phyloP scores from a whole-genome alignment of 2,113 vertebrate genomes.

The Podarcis muralis region DNA sequence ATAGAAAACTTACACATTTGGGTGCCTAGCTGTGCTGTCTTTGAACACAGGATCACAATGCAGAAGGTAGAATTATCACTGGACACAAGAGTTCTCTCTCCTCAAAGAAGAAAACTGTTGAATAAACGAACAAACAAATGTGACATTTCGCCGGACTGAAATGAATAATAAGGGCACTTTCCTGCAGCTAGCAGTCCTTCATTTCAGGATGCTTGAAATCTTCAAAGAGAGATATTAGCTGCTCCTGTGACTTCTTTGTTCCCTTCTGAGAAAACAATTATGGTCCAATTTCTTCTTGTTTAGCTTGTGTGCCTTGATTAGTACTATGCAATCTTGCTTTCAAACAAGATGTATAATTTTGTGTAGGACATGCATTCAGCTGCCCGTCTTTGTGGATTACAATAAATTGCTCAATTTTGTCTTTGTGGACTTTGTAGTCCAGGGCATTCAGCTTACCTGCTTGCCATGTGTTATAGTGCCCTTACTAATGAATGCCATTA shows the following conservation, averaged over 20 bases:
- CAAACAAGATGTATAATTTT: conserved; percentile 74
- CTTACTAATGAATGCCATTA: conserved; percentile 56
- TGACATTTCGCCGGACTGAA: conserved; percentile 31
- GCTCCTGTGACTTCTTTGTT: conserved; percentile 65
- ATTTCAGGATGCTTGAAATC: conserved; percentile 44
- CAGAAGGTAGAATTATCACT: not conserved
- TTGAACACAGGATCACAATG: not conserved
- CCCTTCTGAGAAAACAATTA: conserved; percentile 70
- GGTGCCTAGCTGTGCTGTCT: not conserved
- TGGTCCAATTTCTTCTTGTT: conserved; percentile 70
- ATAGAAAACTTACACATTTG: not conserved
- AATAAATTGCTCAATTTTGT: conserved; percentile 76
- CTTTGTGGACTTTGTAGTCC: conserved; percentile 57
- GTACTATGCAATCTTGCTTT: conserved; percentile 65
- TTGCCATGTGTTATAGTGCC: not conserved
- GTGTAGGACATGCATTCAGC: conserved; percentile 45
- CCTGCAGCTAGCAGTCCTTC: conserved; percentile 40
- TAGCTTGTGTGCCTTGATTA: conserved; percentile 74
- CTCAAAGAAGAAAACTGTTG: not conserved
- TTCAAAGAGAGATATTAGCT: conserved; percentile 58
- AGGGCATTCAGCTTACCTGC: conserved; percentile 64
- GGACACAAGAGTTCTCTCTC: not conserved
- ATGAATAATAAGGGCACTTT: conserved; percentile 21
- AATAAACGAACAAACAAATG: conserved; percentile 3
- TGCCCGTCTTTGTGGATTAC: conserved; percentile 71